Conservation (phyloP, 1,140 invertebrate species). For the Sinonovacula constricta region DNA sequence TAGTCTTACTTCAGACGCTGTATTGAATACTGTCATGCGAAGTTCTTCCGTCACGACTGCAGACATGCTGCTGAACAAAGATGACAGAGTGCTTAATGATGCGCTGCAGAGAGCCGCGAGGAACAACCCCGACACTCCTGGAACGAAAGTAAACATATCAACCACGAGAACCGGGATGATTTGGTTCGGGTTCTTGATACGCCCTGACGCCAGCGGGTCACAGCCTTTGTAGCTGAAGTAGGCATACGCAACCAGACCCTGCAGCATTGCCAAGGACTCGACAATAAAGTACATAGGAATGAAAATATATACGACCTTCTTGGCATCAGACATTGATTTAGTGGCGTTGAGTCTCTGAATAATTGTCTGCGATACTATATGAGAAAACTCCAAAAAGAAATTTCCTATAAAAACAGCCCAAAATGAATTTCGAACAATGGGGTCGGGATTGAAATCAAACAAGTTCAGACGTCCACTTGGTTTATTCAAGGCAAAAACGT, state of each 20-base stretch:
- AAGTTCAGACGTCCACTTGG: no score
- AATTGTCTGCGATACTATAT: no score
- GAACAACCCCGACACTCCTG: conserved; percentile 19
- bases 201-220: conserved; percentile 30
- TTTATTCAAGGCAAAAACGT: background rate
- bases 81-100: conserved; percentile 33
- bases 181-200: conserved; percentile 35
- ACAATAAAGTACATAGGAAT: conserved; percentile 10
- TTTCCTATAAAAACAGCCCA: conserved; percentile 27
- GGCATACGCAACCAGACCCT: conserved; percentile 27
- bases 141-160: conserved; percentile 24
- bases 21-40: background rate
- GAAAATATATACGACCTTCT: conserved; percentile 8
- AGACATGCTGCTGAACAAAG: conserved; percentile 15
- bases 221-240: conserved; percentile 35
- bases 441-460: conserved; percentile 24
- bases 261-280: no score
- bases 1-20: background rate
- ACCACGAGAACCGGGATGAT: conserved; percentile 20
- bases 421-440: conserved; percentile 17
- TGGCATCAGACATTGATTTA: conserved; percentile 11
- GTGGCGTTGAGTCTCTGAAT: conserved; percentile 31
- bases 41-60: conserved; percentile 17
- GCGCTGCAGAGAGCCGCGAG: no score
- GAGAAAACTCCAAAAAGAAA: no score